Evolutionary conservation across 2,797 vertebrate species (phyloP).

Genomic region (Spinus olivaceus): DNA sequence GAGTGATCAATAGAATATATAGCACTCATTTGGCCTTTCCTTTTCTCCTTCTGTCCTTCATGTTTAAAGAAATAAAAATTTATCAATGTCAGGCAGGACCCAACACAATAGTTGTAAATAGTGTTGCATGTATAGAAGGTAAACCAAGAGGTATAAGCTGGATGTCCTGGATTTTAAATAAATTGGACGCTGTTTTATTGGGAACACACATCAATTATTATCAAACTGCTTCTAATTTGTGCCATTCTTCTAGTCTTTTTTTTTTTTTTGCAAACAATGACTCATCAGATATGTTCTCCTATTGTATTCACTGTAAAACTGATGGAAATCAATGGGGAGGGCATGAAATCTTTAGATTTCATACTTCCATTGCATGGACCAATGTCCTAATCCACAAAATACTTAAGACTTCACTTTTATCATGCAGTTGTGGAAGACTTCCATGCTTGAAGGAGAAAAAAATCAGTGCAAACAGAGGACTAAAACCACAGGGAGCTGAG

Average conservation of each 20-base stretch:
- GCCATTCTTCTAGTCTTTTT: neutral
- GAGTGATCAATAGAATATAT: neutral
- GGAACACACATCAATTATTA: neutral
- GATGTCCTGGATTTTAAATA: neutral
- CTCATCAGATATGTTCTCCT: neutral
- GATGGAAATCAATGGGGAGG: neutral
- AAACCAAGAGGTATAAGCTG: neutral
- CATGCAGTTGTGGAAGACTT: neutral
- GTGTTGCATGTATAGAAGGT: neutral
- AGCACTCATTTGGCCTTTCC: neutral
- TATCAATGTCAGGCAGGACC: neutral
- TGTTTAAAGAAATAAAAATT: neutral
- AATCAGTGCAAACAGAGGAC: neutral
- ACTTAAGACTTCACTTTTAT: neutral
- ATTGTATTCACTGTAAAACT: neutral
- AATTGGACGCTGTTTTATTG: neutral
- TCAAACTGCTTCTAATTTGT: neutral
- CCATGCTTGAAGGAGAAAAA: neutral
- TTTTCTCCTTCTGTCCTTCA: neutral
- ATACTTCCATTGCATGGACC: neutral
- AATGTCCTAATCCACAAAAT: neutral
- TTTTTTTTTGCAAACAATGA: neutral
- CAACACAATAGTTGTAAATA: neutral
- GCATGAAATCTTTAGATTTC: neutral
- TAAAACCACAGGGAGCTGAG: neutral